Base-by-base conservation (phyloP, 2,113 vertebrate genomes). In the Gallinago undulata region DNA sequence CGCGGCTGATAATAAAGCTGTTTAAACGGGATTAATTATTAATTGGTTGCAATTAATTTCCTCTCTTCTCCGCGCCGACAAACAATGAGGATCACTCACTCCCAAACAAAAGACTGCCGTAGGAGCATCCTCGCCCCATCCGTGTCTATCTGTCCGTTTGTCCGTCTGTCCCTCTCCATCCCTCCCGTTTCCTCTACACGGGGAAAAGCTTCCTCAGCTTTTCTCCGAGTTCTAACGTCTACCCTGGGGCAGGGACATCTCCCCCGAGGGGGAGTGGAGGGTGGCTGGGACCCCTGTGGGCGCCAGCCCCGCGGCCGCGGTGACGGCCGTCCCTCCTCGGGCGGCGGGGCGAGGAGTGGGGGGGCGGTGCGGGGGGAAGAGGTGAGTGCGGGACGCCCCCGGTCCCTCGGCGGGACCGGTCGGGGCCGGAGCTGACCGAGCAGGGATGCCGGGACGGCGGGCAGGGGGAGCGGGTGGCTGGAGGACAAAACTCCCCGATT, bases 1-100 rank as follows among this genome's bases (percentile, higher is more conserved):
- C 89, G 93, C 80, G 93, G 97, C 91, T 98, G 97, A 98, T 97
- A 97, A 97, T 98, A 98, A 98, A 98, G 97, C 96, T 96, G 97
- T 98, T 98, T 98, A 97, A 98, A 97, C 87, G 90, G 98, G 98
- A 98, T 99, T 98, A 98, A 99, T 99, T 98, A 98, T 99, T 98
- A 98, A 99, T 98, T 98, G 97, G 93, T 98, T 98, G 97, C 98
- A 98, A 98, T 99, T 98, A 98, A 98, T 98, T 98, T 98, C 97
- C 96, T 78, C 94, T 92, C 79, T 95, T 97, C 97, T 97, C 72
- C 60, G 79, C 86, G 69, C 85, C 96, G 93, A 50, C 97, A 88
- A 86, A 97, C 96, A 94, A 94, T 87, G 87, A 50, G 27, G 41
- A 97, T 96, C 93, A 60, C 60, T 97, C 96, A 94, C 84, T 93